Base-by-base conservation (phyloP, 2,113 vertebrate species). In the Saguinus midas region DNA sequence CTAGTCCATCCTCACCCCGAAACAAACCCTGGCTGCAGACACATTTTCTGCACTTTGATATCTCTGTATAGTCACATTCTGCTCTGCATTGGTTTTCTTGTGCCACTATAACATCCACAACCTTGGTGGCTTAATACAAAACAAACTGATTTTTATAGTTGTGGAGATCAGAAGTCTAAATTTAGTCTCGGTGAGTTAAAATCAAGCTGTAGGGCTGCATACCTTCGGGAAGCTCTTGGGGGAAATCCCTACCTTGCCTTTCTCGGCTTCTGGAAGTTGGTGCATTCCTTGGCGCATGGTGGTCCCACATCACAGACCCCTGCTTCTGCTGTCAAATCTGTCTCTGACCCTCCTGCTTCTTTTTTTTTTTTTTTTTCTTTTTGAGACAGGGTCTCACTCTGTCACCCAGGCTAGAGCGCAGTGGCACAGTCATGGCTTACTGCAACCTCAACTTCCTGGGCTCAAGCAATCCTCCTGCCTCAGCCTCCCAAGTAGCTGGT, bases 231-330 rank as follows among this genome's bases (percentile, higher is more conserved):
- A 21, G 58, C 43, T 64, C 32, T 12, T 4, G 50, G 32, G 35
- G 55, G 72, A 21, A 21, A 18, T 29, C 27, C 25, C 50, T 52
- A 23, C 25, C n/a, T 48, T 48, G 45, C 78, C 35, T 61, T 50
- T 29, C 58, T 68, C 35, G 52, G 92, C 8, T 29, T 76, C 48
- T 66, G 45, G 23, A 50, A 18, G 76, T 12, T 32, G 1, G 13
- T 11, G 1, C 5, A 10, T 35, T 35, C 25, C 40, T 7, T 64
- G 35, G 29, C 11, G 50, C 1, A 8, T 1, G 3, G 43, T 21
- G 6, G 27, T 12, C 40, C 40, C 52, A 37, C 43, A 45, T 79
- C 17, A 8, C 10, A 5, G n/a, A 50, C 10, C 23, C 78, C 72
- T 57, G 4, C 6, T 23, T 78, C 27, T 50, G 2, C 20, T 13